Base-by-base conservation (phyloP, 2,113 vertebrate species). In the Eulacestoma nigropectus region DNA sequence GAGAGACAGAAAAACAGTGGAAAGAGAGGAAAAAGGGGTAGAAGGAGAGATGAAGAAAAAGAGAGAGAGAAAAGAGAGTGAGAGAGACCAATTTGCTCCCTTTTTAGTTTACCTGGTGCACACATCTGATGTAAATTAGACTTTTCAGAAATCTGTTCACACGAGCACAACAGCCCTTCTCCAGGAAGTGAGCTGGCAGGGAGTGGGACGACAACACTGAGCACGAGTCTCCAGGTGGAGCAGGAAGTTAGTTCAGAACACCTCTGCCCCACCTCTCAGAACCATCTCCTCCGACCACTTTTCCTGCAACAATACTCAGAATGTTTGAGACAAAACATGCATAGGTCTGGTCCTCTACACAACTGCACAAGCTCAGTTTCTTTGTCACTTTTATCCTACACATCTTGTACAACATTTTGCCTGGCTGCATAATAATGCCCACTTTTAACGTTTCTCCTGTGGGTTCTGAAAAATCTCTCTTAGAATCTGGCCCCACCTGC, bases 51-150 rank as follows among this genome's bases (percentile, higher is more conserved):
- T 42, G 37, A 35, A 73, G 27, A 59, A 14, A 57, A 25, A 39
- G 26, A 52, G 26, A 73, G 32, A 67, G 19, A 74, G 6, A 35
- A 22, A 59, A 39, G 23, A 74, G 33, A 26, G 7, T 0, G 2
- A 41, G 6, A 3, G 27, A 4, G 9, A 3, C 19, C 3, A 18
- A 52, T 30, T 23, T 7, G 2, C 8, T 46, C 16, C 16, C 7
- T 39, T 59, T 74, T 46, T 30, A 46, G 6, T 25, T 74, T 46
- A 52, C 16, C 18, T 23, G 18, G 8, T 59, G 22, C 11, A 53
- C 27, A 25, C 1, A 2, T n/a, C 29, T 60, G 35, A 75, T 18
- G 39, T 27, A 53, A 67, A 60, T 16, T 22, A 75, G 26, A 46
- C 5, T 60, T 75, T 60, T 68, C 14, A 39, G 17, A 11, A 20